phyloP scores from a whole-genome alignment of 2,113 vertebrate genomes.

The Turdus rufiventris region DNA sequence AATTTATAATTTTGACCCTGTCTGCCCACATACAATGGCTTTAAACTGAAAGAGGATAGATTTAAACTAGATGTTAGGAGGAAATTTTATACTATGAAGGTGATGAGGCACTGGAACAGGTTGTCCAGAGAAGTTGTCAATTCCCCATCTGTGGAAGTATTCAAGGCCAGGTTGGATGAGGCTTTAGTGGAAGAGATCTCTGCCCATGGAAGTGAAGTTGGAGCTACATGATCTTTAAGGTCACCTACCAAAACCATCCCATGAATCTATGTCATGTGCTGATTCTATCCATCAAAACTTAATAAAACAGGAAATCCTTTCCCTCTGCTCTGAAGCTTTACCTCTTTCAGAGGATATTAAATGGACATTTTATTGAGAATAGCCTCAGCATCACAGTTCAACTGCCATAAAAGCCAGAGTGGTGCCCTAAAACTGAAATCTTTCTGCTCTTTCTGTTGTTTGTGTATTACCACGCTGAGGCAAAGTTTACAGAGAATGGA shows the following conservation, averaged over 20 bases:
- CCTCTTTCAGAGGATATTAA: neutral
- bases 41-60: neutral
- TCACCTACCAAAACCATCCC: neutral
- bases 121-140: neutral
- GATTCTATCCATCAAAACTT: neutral
- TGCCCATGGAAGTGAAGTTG: neutral
- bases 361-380: neutral
- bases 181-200: neutral
- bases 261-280: neutral
- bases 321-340: neutral
- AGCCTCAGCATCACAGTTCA: neutral
- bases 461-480: neutral
- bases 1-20: neutral
- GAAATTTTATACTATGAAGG: neutral
- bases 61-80: neutral
- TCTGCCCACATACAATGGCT: neutral
- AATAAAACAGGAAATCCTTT: neutral
- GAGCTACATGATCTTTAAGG: neutral
- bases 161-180: neutral
- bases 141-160: neutral
- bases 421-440: neutral
- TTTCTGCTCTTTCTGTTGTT: neutral
- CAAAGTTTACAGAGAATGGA: neutral
- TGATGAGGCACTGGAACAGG: neutral
- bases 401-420: neutral